A percentile compares a stretch with the other conserved stretches of the same genome.
Conservation (phyloP, 2,797 vertebrate genomes). For the Ispidina picta region DNA sequence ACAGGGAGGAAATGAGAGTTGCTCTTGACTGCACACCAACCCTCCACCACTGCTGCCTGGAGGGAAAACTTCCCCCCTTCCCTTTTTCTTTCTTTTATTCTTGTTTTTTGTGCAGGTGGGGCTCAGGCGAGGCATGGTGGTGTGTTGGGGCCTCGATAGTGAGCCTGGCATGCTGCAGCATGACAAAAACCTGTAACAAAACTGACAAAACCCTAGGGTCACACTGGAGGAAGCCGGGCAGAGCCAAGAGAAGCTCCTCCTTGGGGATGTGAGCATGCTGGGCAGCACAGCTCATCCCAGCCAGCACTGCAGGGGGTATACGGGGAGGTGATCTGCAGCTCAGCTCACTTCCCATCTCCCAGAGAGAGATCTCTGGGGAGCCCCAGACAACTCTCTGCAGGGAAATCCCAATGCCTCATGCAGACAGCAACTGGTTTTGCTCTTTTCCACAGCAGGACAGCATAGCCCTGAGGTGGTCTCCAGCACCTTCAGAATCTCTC, state of each 20-base stretch:
- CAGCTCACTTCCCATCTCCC: neutral
- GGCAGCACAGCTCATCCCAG: neutral
- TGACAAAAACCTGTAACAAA: neutral
- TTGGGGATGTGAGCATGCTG: neutral
- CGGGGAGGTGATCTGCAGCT: neutral
- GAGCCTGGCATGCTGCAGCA: neutral
- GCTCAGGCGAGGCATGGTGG: neutral
- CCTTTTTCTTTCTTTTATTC: neutral
- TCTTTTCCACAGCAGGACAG: neutral
- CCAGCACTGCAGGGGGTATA: fast-evolving
- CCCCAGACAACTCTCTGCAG: neutral
- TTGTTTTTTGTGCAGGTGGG: neutral
- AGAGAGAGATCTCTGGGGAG: neutral
- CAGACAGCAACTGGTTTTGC: neutral
- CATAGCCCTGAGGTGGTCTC: neutral
- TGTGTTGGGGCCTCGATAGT: too few relatives aligned
- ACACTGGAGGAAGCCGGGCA: neutral
- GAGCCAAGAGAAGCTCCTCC: neutral
- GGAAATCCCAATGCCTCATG: neutral
- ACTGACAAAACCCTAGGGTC: neutral
- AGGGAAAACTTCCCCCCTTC: neutral
- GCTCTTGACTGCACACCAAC: neutral
- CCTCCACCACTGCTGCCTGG: neutral
- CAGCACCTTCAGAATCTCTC: neutral
- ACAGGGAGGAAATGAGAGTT: neutral